These are phyloP conservation scores for Pangasius sanitwongsei DNA, from an alignment of 2,797 vertebrate genomes.

Conservation along the genomic window DNA sequence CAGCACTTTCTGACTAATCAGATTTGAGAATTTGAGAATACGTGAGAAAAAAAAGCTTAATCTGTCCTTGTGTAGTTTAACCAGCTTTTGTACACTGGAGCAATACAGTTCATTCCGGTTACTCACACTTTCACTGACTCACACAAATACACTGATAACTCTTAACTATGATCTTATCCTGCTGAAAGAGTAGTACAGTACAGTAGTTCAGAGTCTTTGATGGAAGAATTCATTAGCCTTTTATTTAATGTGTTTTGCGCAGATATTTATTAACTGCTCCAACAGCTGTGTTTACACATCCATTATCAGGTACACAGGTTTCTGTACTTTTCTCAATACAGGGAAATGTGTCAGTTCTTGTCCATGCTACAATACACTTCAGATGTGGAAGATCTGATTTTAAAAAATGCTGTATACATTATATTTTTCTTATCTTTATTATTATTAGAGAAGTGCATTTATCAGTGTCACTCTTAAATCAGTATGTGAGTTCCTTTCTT, in stretches of 20 bases:
- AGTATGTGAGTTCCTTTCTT: background rate
- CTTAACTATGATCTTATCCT: background rate
- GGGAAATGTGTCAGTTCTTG: conserved; percentile 5
- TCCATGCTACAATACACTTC: background rate
- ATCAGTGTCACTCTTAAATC: background rate
- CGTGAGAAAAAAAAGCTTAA: background rate
- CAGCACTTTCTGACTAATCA: background rate
- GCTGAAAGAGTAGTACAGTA: background rate
- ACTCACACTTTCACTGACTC: background rate
- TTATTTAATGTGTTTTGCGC: background rate
- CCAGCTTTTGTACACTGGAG: background rate
- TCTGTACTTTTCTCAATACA: background rate
- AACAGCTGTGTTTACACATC: background rate
- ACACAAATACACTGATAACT: background rate
- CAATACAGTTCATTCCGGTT: background rate
- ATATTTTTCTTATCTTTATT: background rate
- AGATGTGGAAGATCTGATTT: too few species aligned
- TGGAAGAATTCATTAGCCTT: background rate
- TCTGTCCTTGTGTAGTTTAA: background rate
- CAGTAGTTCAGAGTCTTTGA: background rate
- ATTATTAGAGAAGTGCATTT: background rate
- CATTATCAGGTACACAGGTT: background rate
- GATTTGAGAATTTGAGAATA: background rate
- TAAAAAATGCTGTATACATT: background rate
- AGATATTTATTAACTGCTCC: background rate